These are phyloP conservation scores for Drosophila ohnishii DNA, from an alignment of 1,140 invertebrate species.

Conservation along the genomic window DNA sequence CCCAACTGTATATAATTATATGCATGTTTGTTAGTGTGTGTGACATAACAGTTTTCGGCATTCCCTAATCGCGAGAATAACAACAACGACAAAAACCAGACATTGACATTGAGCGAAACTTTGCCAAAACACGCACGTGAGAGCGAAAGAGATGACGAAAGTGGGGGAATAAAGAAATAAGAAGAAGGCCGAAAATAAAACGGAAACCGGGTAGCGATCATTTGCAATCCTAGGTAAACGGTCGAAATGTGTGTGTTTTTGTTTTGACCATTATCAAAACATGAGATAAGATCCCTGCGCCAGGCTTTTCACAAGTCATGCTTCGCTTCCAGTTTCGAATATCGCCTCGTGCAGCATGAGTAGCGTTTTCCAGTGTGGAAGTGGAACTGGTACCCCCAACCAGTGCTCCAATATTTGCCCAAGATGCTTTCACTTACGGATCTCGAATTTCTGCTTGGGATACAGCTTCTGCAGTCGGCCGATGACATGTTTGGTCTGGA, in stretches of 20 bases:
- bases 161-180: conserved; percentile 1
- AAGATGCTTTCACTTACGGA: conserved; percentile 85
- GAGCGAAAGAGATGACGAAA: conserved; percentile 34
- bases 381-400: conserved; percentile 3
- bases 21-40: not conserved
- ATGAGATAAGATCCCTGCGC: conserved; percentile 21
- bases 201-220: conserved; percentile 12
- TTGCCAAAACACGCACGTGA: conserved; percentile 63
- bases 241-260: conserved; percentile 25
- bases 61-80: conserved; percentile 29
- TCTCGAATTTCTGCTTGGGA: conserved; percentile 88
- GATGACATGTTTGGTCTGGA: conserved; percentile 91
- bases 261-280: conserved; percentile 22
- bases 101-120: conserved; percentile 71
- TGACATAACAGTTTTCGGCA: conserved; percentile 45
- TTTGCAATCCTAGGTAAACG: conserved; percentile 20
- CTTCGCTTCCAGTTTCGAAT: conserved; percentile 22
- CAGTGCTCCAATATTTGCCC: conserved; percentile 6
- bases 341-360: conserved; percentile 9
- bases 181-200: conserved; percentile 2
- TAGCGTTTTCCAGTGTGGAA: conserved; percentile 9
- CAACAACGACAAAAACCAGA: conserved; percentile 27
- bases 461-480: conserved; percentile 87
- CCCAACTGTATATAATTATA: not conserved
- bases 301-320: conserved; percentile 40